A percentile compares a stretch with the other conserved stretches of the same genome.
These are phyloP conservation scores for Scaptomyza tumidula DNA, from an alignment of 2,888 invertebrate species.

Conservation along the genomic window DNA sequence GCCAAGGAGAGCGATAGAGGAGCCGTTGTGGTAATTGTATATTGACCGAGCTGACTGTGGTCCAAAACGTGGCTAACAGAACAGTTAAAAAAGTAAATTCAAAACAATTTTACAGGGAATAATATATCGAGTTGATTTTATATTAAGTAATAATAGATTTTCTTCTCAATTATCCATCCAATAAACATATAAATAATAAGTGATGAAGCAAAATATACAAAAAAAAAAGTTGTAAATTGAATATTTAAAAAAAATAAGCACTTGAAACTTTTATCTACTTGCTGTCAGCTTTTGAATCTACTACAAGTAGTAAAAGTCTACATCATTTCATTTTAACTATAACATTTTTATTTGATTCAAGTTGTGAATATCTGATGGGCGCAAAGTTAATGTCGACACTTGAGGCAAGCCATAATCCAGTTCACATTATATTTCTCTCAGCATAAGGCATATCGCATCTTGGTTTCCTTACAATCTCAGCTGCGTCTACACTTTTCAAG, in stretches of 20 bases:
- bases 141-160: no score
- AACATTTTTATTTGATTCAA: slow-evolving; percentile 4
- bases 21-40: not conserved
- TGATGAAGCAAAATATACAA: no score
- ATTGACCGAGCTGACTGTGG: slow-evolving; percentile 13
- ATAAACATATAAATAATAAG: no score
- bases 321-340: slow-evolving; percentile 10
- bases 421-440: slow-evolving; percentile 22
- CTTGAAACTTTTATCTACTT: not conserved
- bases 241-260: not conserved
- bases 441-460: slow-evolving; percentile 24
- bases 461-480: slow-evolving; percentile 26
- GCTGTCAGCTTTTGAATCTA: not conserved
- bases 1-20: not conserved
- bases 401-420: slow-evolving; percentile 31
- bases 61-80: not conserved
- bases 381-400: slow-evolving; percentile 25
- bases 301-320: not conserved
- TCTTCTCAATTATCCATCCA: no score
- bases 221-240: not conserved
- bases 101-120: not conserved
- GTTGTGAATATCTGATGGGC: slow-evolving; percentile 1
- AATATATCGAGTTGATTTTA: no score
- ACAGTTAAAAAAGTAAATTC: not conserved
- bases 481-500: slow-evolving; percentile 25